phyloP scores from a whole-genome alignment of 2,888 invertebrate genomes.

The Adineta ricciae region DNA sequence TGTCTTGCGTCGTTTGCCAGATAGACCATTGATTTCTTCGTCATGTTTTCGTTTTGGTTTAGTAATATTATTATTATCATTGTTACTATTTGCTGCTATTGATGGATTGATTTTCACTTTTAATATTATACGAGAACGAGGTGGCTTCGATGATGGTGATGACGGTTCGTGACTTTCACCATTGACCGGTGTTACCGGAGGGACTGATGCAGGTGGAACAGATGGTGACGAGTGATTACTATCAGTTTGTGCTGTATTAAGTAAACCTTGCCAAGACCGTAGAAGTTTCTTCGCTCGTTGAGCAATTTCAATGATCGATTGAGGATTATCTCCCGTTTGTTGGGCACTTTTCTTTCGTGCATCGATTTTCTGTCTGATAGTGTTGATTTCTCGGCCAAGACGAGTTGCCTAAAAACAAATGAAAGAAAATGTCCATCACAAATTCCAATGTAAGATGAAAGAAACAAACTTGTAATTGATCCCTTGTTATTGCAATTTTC shows the following conservation, averaged over 20 bases:
- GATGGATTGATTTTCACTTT: not conserved
- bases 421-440: too few species aligned
- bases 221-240: not conserved
- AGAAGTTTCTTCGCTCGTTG: constrained; percentile 11
- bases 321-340: not conserved
- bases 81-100: not conserved
- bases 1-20: not conserved
- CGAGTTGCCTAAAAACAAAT: not conserved
- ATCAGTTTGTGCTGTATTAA: not conserved
- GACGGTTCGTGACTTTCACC: not conserved
- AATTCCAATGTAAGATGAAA: too few species aligned
- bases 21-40: not conserved
- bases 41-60: not conserved
- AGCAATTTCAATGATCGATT: not conserved
- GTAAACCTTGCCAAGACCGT: constrained; percentile 8
- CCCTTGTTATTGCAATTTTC: not conserved
- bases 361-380: not conserved
- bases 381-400: constrained; percentile 16
- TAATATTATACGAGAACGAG: not conserved
- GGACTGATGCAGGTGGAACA: not conserved
- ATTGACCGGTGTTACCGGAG: not conserved
- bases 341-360: not conserved
- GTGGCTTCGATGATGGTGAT: not conserved
- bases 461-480: not conserved
- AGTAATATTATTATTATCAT: not conserved